A percentile compares a stretch with the other conserved stretches of the same genome.
Conservation (phyloP, 2,888 invertebrate genomes). For the Stramonita haemastoma region DNA sequence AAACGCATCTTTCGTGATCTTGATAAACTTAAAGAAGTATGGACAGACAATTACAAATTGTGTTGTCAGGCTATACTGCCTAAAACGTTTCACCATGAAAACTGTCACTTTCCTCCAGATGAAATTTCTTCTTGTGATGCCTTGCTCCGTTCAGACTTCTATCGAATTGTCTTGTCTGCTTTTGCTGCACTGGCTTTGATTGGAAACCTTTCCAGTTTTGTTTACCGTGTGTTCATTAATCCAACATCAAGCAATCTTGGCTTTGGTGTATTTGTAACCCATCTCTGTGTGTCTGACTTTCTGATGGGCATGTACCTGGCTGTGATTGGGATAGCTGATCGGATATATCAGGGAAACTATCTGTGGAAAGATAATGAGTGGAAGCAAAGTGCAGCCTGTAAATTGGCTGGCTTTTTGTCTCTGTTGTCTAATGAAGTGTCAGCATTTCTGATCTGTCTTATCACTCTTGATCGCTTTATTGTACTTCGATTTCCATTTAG, state of each 20-base stretch:
- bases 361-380: slow-evolving; percentile 57
- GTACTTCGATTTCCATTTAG: slow-evolving; percentile 81
- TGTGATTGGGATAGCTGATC: slow-evolving; percentile 57
- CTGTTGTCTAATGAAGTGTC: slow-evolving; percentile 81
- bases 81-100: neutral
- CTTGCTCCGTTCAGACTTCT: slow-evolving; percentile 32
- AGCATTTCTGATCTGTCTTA: slow-evolving; percentile 81
- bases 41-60: slow-evolving; percentile 39
- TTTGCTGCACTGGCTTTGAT: slow-evolving; percentile 28
- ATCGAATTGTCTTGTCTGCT: slow-evolving; percentile 22
- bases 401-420: slow-evolving; percentile 57
- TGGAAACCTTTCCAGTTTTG: slow-evolving; percentile 34
- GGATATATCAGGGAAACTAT: slow-evolving; percentile 56
- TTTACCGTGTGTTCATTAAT: slow-evolving; percentile 22
- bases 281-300: slow-evolving; percentile 46
- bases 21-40: neutral
- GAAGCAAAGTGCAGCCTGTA: slow-evolving; percentile 56
- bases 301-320: slow-evolving; percentile 60
- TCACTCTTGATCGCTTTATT: slow-evolving; percentile 83
- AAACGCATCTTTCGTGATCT: slow-evolving; percentile 19
- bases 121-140: slow-evolving; percentile 42
- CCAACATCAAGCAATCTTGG: neutral
- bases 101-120: slow-evolving; percentile 34
- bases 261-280: slow-evolving; percentile 44
- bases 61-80: slow-evolving; percentile 28